Base-by-base conservation (phyloP, 2,113 vertebrate species). In the Scatophagus argus region DNA sequence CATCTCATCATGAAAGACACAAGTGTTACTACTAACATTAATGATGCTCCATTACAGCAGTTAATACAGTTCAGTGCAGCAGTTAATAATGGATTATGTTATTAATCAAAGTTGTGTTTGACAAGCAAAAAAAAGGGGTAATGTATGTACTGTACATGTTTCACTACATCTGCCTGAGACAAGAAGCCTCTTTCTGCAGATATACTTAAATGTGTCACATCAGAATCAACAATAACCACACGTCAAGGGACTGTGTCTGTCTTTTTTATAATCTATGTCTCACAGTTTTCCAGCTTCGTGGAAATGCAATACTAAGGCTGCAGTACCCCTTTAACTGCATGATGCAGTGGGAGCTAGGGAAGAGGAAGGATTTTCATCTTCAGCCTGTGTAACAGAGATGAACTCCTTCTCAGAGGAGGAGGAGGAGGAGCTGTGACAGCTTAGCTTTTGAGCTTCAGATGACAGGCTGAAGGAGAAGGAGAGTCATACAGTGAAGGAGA, bases 391-490 rank as follows among this genome's bases (percentile, higher is more conserved):
- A 44, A 66, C 25, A 66, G 52, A 58, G 56, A 52, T 73, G 32
- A 51, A 43, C 29, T 67, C 31, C 25, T 25, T 81, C 67, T 52
- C 51, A 31, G 65, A 44, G 59, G 70, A 64, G 64, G 44, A 66
- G 63, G 65, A 44, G 59, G 70, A 64, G 64, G 44, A 66, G 63
- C 69, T 38, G 61, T 6, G 8, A 38, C 43, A 74, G 77, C 72
- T 85, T 68, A 76, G 60, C 65, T 56, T 46, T 49, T 58, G 68
- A 76, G 55, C 60, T 60, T 60, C 19, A 62, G 67, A 31, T 29
- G 59, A 52, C 31, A 61, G 39, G 56, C 39, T 13, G 27, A 29
- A 64, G 23, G n/a, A 68, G 0, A 2, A 5, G 46, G 5, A 31
- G 46, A 59, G 23, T 17, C 54, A 31, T n/a, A 10, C 32, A 32